A percentile compares a stretch with the other conserved stretches of the same genome.
These are phyloP conservation scores for Salpingus planirostris DNA, from an alignment of 2,888 invertebrate species.

Conservation along the genomic window DNA sequence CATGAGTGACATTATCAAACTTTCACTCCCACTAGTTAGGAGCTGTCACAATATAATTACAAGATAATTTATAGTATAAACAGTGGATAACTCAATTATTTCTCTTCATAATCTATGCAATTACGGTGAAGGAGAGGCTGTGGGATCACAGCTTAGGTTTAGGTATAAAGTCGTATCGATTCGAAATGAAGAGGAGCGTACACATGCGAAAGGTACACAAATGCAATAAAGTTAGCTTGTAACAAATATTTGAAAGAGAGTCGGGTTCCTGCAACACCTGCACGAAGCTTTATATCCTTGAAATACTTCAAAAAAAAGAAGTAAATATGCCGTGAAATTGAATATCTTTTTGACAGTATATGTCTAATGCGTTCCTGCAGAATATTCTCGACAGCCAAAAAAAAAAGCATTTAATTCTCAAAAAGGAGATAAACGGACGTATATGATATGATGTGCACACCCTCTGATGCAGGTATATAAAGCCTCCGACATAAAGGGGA, in stretches of 20 bases:
- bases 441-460: too few species aligned
- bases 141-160: background rate
- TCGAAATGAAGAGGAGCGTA: too few species aligned
- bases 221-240: too few species aligned
- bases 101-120: conserved; percentile 19
- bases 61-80: conserved; percentile 20
- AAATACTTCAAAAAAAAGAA: conserved; percentile 22
- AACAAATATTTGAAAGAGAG: conserved; percentile 19
- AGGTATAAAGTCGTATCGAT: too few species aligned
- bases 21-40: conserved; percentile 17
- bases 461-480: too few species aligned
- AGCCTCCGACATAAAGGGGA: too few species aligned
- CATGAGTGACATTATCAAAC: conserved; percentile 16
- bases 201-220: too few species aligned
- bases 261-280: conserved; percentile 23
- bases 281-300: conserved; percentile 23
- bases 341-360: conserved; percentile 25
- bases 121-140: conserved; percentile 11
- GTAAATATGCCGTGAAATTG: conserved; percentile 29
- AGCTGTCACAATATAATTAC: conserved; percentile 20
- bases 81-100: conserved; percentile 18
- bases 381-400: conserved; percentile 15
- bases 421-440: too few species aligned
- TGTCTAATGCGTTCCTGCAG: conserved; percentile 20
- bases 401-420: too few species aligned